A percentile compares a stretch with the other conserved stretches of the same genome.
These are phyloP conservation scores for Leucophora obtusa DNA, from an alignment of 2,888 invertebrate species.

Conservation along the genomic window DNA sequence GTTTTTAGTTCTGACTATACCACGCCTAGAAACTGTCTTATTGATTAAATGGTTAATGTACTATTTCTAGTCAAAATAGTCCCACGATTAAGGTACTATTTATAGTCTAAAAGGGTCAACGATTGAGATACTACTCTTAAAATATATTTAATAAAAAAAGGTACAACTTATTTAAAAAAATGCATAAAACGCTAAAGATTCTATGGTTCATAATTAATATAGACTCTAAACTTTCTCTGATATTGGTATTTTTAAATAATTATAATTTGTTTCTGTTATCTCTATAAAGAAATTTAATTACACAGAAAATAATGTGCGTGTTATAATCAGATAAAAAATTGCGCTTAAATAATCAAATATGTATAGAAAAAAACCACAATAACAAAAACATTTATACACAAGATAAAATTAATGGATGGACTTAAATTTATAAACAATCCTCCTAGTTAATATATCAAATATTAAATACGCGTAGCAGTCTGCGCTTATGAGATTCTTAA, in stretches of 20 bases:
- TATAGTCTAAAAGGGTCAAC: no score
- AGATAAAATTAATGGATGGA: slow-evolving; percentile 6
- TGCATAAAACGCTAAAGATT: no score
- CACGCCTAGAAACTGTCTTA: no score
- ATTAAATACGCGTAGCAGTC: not conserved
- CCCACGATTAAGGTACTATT: no score
- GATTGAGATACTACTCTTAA: no score
- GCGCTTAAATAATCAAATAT: slow-evolving; percentile 51
- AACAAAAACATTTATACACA: not conserved
- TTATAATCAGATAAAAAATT: slow-evolving; percentile 61
- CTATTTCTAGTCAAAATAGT: no score
- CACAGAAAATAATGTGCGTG: slow-evolving; percentile 55
- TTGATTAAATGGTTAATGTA: no score
- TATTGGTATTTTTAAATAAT: not conserved
- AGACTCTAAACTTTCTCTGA: no score
- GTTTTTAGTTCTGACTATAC: no score
- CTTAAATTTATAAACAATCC: slow-evolving; percentile 10
- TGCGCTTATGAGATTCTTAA: slow-evolving; percentile 2
- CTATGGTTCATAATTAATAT: no score
- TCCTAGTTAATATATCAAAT: slow-evolving; percentile 18
- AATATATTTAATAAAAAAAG: no score
- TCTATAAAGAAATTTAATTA: slow-evolving; percentile 26
- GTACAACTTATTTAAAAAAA: no score
- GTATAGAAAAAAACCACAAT: not conserved
- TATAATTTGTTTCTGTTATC: not conserved